phyloP scores from a whole-genome alignment of 2,113 vertebrate species.

The Leucoraja erinaceus region DNA sequence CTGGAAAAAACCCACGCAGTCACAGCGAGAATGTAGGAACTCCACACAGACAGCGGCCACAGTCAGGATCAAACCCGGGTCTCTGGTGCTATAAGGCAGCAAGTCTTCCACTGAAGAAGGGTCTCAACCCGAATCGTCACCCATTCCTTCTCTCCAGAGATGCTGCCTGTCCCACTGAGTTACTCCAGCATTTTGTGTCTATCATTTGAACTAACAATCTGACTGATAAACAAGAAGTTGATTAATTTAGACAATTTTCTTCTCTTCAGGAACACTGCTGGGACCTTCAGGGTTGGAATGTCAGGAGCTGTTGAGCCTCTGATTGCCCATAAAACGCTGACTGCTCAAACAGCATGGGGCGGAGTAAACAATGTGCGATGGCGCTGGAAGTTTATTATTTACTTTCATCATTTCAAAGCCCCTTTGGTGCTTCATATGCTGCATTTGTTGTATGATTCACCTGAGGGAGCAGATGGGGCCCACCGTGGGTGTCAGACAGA shows the following conservation, averaged over 20 bases:
- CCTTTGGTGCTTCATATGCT: neutral
- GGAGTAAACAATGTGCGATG: neutral
- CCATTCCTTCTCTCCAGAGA: no score
- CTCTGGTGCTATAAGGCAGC: no score
- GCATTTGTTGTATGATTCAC: neutral
- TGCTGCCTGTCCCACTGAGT: no score
- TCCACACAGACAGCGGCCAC: no score
- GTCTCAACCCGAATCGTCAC: no score
- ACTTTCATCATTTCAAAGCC: neutral
- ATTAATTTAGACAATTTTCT: neutral
- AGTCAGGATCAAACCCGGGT: no score
- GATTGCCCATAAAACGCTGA: neutral
- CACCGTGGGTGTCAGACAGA: neutral
- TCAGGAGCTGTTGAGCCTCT: neutral
- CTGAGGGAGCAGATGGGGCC: neutral
- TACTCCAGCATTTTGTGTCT: no score
- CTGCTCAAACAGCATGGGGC: no score
- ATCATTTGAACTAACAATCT: neutral
- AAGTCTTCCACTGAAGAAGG: no score
- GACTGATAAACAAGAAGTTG: neutral
- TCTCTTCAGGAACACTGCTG: neutral
- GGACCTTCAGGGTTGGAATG: neutral
- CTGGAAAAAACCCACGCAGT: no score
- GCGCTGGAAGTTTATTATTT: neutral
- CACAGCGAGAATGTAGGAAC: no score